Percentiles rank a stretch among this genome's conserved stretches.
Evolutionary conservation across 2,113 vertebrate genomes (phyloP).

Genomic region (Cavia aperea): DNA sequence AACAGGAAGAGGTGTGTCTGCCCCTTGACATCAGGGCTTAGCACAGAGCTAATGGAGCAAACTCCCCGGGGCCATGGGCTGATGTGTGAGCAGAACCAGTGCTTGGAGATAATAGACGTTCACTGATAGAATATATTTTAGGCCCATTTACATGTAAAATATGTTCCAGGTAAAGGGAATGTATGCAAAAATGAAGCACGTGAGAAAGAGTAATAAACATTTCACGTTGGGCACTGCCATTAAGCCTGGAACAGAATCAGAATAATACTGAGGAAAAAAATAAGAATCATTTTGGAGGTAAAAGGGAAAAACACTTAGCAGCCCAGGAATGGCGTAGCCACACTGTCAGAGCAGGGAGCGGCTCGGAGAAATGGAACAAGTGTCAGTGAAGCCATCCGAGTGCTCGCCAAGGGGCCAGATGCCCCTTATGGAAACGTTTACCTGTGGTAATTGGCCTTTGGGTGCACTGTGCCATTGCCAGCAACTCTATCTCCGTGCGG

Average conservation of each 20-base stretch:
- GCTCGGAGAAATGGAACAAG: slow-evolving; percentile 40
- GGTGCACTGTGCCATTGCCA: slow-evolving; percentile 19
- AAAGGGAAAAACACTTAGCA: background rate
- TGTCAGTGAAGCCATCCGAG: slow-evolving; percentile 43
- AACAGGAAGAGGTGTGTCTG: background rate
- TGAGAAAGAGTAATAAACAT: background rate
- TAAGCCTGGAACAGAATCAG: background rate
- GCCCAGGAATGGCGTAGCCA: slow-evolving; percentile 28
- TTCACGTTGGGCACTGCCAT: background rate
- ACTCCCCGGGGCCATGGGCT: background rate
- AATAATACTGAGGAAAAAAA: background rate
- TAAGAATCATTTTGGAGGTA: background rate
- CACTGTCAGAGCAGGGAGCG: slow-evolving; percentile 32
- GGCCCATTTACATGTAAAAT: background rate
- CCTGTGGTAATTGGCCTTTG: slow-evolving; percentile 28
- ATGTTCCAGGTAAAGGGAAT: background rate
- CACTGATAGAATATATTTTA: background rate
- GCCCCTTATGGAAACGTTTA: slow-evolving; percentile 52
- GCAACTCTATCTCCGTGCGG: slow-evolving; percentile 26
- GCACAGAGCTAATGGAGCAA: background rate
- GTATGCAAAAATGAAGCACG: background rate
- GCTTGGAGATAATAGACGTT: background rate
- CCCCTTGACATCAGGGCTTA: background rate
- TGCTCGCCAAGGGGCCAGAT: slow-evolving; percentile 68
- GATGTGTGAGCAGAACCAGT: background rate